Evolutionary conservation across 1,140 invertebrate genomes (phyloP).

Genomic region (Ceratina australensis): DNA sequence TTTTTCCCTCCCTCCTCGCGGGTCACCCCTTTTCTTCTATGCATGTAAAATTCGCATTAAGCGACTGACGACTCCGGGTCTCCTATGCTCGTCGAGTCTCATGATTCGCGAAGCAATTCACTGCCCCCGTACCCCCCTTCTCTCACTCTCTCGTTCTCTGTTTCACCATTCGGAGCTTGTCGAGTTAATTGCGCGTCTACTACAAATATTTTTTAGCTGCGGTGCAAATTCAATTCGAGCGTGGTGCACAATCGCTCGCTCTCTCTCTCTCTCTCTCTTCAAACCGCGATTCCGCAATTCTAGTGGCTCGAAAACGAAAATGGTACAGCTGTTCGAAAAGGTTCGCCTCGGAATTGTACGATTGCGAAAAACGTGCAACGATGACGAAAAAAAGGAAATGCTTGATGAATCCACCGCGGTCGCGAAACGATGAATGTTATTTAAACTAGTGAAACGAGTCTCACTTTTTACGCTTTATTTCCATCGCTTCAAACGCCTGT

Average conservation of each 20-base stretch:
- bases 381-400: too few species aligned
- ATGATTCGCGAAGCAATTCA: conserved; percentile 14
- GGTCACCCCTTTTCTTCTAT: conserved; percentile 48
- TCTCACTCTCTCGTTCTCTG: background rate
- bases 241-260: conserved; percentile 4
- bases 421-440: background rate
- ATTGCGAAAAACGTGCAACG: background rate
- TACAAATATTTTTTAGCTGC: conserved; percentile 22
- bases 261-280: background rate
- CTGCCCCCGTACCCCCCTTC: background rate
- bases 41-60: conserved; percentile 69
- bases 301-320: background rate
- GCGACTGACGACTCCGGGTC: conserved; percentile 44
- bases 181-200: conserved; percentile 38
- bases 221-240: conserved; percentile 22
- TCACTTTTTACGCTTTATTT: too few species aligned
- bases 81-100: conserved; percentile 22
- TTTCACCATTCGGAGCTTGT: conserved; percentile 6
- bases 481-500: too few species aligned
- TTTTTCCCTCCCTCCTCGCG: background rate
- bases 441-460: background rate
- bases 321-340: background rate
- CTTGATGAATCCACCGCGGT: too few species aligned
- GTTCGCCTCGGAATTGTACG: background rate
- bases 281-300: background rate